phyloP scores from a whole-genome alignment of 2,797 vertebrate species.

The Pristis pectinata region DNA sequence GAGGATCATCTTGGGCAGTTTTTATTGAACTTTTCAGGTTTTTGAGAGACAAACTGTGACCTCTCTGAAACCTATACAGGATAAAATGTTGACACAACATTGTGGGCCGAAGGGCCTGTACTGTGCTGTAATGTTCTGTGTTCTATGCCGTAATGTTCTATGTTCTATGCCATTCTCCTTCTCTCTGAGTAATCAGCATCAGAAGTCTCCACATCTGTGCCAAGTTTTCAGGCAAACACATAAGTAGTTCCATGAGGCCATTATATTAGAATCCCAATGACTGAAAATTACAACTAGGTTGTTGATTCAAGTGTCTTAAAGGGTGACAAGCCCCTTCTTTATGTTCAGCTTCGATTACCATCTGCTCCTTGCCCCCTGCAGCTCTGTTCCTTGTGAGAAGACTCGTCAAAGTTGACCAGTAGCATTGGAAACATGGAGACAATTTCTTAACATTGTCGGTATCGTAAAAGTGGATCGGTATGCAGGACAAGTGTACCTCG shows the following conservation, averaged over 20 bases:
- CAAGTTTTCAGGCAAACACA: not conserved
- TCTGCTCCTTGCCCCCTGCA: not conserved
- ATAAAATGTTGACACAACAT: no score
- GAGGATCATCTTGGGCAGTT: not conserved
- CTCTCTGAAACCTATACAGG: not conserved
- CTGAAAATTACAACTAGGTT: not conserved
- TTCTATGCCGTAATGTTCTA: no score
- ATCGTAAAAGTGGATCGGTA: no score
- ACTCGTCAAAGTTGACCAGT: not conserved
- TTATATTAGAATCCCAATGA: not conserved
- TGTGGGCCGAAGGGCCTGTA: no score
- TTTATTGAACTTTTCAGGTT: not conserved
- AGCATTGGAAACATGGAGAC: not conserved
- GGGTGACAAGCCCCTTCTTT: not conserved
- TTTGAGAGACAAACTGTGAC: not conserved
- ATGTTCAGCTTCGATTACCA: not conserved
- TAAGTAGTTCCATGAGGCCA: not conserved
- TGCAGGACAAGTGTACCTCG: no score
- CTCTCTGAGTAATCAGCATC: not conserved
- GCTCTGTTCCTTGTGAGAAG: not conserved
- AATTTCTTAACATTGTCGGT: no score
- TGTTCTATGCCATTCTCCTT: no score
- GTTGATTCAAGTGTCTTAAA: not conserved
- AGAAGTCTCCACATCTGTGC: not conserved
- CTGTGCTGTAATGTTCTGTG: no score